phyloP scores from a whole-genome alignment of 2,888 invertebrate species.

The Lacanobia oleracea region DNA sequence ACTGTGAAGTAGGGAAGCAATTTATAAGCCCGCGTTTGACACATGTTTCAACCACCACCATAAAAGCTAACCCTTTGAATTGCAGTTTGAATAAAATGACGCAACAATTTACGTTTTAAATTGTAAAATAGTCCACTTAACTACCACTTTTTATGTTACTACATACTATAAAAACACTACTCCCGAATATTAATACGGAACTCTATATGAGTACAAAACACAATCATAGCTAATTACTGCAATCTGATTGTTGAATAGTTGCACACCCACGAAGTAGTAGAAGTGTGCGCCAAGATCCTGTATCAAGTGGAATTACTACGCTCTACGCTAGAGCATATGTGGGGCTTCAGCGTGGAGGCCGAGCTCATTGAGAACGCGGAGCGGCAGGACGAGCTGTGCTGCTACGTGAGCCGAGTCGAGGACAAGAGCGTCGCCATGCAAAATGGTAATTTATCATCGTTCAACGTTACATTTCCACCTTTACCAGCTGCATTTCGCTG shows the following conservation, averaged over 20 bases:
- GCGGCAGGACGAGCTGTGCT: conserved; percentile 98
- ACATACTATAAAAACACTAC: not conserved
- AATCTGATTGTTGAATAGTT: conserved; percentile 89
- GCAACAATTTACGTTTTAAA: not conserved
- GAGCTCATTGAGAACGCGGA: conserved; percentile 99
- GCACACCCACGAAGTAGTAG: conserved; percentile 98
- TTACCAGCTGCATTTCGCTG: conserved; percentile 46
- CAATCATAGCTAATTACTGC: conserved; percentile 9
- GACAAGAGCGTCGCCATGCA: conserved; percentile 99
- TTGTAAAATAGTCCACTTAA: not conserved
- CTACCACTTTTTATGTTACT: not conserved
- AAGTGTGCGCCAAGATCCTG: conserved; percentile 98
- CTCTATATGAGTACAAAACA: not conserved
- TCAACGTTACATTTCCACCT: conserved; percentile 43
- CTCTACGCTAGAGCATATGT: conserved; percentile 97
- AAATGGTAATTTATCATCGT: conserved; percentile 93
- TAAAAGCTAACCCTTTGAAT: conserved; percentile 15
- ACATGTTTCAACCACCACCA: conserved; percentile 14
- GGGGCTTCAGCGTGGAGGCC: conserved; percentile 99
- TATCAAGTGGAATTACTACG: conserved; percentile 98
- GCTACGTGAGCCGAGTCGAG: conserved; percentile 98
- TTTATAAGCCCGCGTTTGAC: conserved; percentile 38
- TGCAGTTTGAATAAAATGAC: conserved; percentile 7
- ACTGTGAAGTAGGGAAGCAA: conserved; percentile 10
- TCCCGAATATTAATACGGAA: not conserved